Percentiles rank a stretch among this genome's conserved stretches.
Conservation (phyloP, 2,113 vertebrate species). For the Petrocephalus microphthalmus region DNA sequence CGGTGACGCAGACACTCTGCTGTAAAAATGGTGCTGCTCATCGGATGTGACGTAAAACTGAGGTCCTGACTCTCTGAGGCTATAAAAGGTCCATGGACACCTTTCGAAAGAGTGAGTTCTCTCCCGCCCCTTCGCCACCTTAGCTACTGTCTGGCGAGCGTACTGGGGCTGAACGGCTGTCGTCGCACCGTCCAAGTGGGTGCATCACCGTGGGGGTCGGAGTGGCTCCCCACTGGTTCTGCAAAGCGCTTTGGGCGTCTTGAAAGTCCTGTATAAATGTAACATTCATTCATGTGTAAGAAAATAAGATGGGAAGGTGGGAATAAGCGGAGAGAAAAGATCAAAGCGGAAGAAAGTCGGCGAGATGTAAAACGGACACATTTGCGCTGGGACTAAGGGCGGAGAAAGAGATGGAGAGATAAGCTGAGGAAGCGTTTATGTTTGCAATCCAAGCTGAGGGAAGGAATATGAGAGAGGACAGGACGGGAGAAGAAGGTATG, state of each 20-base stretch:
- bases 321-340: neutral
- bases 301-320: neutral
- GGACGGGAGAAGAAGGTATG: neutral
- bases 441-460: neutral
- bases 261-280: neutral
- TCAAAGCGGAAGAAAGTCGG: neutral
- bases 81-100: neutral
- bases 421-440: neutral
- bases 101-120: neutral
- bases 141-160: neutral
- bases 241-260: neutral
- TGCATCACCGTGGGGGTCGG: neutral
- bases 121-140: neutral
- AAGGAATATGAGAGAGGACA: neutral
- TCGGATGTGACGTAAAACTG: neutral
- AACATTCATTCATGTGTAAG: neutral
- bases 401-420: constrained; percentile 30
- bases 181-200: neutral
- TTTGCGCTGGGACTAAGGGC: neutral
- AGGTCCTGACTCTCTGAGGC: neutral
- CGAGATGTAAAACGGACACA: neutral
- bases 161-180: neutral
- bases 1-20: neutral
- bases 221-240: neutral
- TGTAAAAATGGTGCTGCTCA: neutral